A percentile compares a stretch with the other conserved stretches of the same genome.
These are phyloP conservation scores for Orchesella flavescens DNA, from an alignment of 2,888 invertebrate species.

Conservation along the genomic window DNA sequence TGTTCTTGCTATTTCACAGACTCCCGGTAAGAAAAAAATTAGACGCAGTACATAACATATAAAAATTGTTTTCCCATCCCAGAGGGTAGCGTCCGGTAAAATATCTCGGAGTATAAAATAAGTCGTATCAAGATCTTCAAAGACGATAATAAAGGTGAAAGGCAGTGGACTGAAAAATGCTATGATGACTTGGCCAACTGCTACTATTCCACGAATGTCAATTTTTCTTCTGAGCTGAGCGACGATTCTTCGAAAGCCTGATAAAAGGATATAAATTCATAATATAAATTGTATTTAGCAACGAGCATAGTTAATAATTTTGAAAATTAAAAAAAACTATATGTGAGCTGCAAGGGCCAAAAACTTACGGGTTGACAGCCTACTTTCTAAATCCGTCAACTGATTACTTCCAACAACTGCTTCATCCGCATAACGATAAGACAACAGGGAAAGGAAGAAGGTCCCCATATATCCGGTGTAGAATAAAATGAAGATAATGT, in stretches of 20 bases:
- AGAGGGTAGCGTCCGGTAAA: constrained; percentile 9
- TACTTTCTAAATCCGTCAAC: constrained; percentile 4
- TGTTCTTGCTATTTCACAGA: constrained; percentile 19
- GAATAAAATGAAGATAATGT: constrained; percentile 15
- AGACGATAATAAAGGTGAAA: constrained; percentile 16
- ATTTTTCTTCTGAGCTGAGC: not conserved
- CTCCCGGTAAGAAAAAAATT: not conserved
- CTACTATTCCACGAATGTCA: constrained; percentile 22
- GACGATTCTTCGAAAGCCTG: not conserved
- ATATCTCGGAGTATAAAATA: constrained; percentile 27
- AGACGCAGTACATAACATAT: not conserved
- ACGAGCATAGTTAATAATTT: no score
- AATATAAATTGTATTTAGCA: no score
- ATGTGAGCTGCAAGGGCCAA: no score
- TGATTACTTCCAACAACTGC: constrained; percentile 27
- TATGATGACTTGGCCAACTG: not conserved
- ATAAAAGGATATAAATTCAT: not conserved
- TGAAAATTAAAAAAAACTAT: not conserved
- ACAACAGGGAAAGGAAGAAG: not conserved
- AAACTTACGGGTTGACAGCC: constrained; percentile 24
- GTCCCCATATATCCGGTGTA: constrained; percentile 5
- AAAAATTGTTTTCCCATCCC: not conserved
- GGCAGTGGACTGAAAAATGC: not conserved
- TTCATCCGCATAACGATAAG: constrained; percentile 3
- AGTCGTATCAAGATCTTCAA: constrained; percentile 24